Percentiles rank a stretch among this genome's conserved stretches.
Evolutionary conservation across 2,797 vertebrate genomes (phyloP).

Genomic region (Nothura maculosa): DNA sequence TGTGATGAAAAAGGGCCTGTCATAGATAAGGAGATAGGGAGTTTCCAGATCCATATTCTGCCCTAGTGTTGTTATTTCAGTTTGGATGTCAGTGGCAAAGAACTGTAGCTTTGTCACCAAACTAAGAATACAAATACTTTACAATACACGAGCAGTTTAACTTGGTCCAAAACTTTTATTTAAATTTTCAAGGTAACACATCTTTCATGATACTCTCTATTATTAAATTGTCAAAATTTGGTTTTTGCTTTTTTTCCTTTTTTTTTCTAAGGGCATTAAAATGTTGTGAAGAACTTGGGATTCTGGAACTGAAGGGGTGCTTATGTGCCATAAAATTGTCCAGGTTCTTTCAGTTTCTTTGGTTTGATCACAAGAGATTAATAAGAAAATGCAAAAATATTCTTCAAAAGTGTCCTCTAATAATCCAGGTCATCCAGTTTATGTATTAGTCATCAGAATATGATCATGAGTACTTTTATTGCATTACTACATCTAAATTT

Average conservation of each 20-base stretch:
- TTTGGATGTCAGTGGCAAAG: not conserved
- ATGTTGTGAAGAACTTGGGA: not conserved
- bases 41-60: not conserved
- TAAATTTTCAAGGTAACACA: not conserved
- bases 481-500: not conserved
- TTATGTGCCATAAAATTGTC: not conserved
- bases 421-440: slow-evolving; percentile 5
- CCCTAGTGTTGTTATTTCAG: not conserved
- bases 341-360: not conserved
- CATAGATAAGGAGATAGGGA: not conserved
- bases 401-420: slow-evolving; percentile 10
- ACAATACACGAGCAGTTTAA: not conserved
- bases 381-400: not conserved
- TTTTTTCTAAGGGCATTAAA: not conserved
- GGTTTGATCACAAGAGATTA: not conserved
- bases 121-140: not conserved
- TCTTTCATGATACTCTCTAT: not conserved
- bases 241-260: not conserved
- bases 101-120: not conserved
- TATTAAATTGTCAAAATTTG: not conserved
- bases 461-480: not conserved
- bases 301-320: not conserved
- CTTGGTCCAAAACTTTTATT: not conserved
- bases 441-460: not conserved
- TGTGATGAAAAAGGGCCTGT: not conserved